Conservation (phyloP, 2,888 invertebrate genomes). For the Leucophora obtusa region DNA sequence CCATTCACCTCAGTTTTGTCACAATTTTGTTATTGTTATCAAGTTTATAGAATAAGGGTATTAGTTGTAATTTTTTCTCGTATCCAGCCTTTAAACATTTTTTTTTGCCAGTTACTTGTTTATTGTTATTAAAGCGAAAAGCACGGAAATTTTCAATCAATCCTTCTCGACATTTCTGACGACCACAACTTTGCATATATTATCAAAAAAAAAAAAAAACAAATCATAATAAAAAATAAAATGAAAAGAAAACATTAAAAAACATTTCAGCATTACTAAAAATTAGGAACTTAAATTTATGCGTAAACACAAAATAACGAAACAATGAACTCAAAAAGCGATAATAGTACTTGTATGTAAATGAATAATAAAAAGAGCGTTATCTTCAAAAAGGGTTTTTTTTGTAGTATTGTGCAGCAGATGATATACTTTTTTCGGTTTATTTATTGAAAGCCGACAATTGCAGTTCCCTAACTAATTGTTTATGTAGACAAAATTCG, state of each 20-base stretch:
- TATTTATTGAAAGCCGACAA: background rate
- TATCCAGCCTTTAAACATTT: too few species aligned
- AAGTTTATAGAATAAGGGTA: too few species aligned
- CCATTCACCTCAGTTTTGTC: too few species aligned
- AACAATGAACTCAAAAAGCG: slow-evolving; percentile 14
- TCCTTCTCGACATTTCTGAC: slow-evolving; percentile 25
- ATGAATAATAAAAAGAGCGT: slow-evolving; percentile 7
- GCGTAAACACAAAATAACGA: slow-evolving; percentile 24
- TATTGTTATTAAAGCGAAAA: background rate
- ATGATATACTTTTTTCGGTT: background rate
- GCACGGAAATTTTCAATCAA: slow-evolving; percentile 26
- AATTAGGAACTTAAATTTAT: slow-evolving; percentile 30
- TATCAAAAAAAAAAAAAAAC: background rate
- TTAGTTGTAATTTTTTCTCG: too few species aligned
- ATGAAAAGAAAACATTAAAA: background rate
- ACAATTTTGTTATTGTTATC: too few species aligned
- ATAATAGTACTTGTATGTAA: slow-evolving; percentile 6
- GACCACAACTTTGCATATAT: slow-evolving; percentile 44
- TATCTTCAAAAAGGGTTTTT: slow-evolving; percentile 2
- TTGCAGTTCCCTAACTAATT: slow-evolving; percentile 25
- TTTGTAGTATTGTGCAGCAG: background rate
- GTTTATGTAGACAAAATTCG: slow-evolving; percentile 28
- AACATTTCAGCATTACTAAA: slow-evolving; percentile 7
- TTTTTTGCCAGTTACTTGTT: background rate
- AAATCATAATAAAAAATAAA: background rate